Evolutionary conservation across 2,113 vertebrate species (phyloP).

Genomic region (zebrafish (Danio rerio)): GRCz12tu NC_133200.1:10473001-10473500

Average conservation of each 20-base stretch:
- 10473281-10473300: constrained; percentile 9
- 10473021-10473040: background rate
- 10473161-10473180: background rate
- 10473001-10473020: no score
- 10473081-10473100: background rate
- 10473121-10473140: background rate
- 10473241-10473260: no score
- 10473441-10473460: constrained; percentile 39
- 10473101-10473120: background rate
- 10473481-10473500: constrained; percentile 48
- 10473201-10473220: background rate
- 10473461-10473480: constrained; percentile 50
- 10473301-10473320: constrained; percentile 9
- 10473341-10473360: constrained; percentile 28
- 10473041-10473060: background rate
- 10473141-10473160: constrained; percentile 1
- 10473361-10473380: background rate
- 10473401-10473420: constrained; percentile 25
- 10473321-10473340: constrained; percentile 16
- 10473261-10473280: constrained; percentile 15
- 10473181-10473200: background rate
- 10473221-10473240: background rate
- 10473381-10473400: constrained; percentile 12
- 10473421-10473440: constrained; percentile 43
- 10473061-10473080: background rate